A percentile compares a stretch with the other conserved stretches of the same genome.
phyloP scores from a whole-genome alignment of 1,140 invertebrate genomes.

The Apolygus lucorum region DNA sequence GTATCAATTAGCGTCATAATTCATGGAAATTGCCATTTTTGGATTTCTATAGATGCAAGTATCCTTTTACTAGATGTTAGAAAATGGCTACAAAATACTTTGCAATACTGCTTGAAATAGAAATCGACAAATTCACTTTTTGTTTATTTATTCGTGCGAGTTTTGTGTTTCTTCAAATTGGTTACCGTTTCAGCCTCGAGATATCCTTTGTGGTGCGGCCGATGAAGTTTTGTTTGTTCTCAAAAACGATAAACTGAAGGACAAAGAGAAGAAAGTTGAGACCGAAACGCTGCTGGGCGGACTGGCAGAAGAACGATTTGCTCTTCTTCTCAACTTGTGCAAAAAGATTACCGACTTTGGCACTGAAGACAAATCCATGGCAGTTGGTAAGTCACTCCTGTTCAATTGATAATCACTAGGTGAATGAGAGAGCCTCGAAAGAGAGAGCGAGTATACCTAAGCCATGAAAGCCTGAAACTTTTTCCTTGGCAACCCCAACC shows the following conservation, averaged over 20 bases:
- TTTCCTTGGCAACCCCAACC: no score
- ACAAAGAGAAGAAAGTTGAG: conserved; percentile 88
- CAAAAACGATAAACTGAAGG: conserved; percentile 91
- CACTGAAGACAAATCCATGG: conserved; percentile 54
- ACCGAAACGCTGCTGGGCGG: conserved; percentile 79
- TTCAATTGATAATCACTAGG: no score
- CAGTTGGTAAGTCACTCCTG: background rate
- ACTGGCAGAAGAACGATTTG: conserved; percentile 90
- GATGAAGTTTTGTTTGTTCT: conserved; percentile 93
- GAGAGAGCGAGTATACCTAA: no score
- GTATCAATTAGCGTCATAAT: no score
- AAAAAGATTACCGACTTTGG: conserved; percentile 99
- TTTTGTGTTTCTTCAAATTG: conserved; percentile 12
- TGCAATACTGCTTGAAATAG: no score
- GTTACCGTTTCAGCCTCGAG: conserved; percentile 62
- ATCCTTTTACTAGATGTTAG: no score
- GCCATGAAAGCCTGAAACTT: no score
- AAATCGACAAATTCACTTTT: no score
- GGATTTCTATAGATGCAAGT: no score
- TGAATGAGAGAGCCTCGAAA: no score
- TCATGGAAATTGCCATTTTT: no score
- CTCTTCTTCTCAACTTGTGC: conserved; percentile 86
- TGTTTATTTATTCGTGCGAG: background rate
- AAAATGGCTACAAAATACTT: no score
- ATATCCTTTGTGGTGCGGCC: conserved; percentile 93